Percentiles rank a stretch among this genome's conserved stretches.
Conservation (phyloP, 1,140 invertebrate genomes). For the Galendromus occidentalis region DNA sequence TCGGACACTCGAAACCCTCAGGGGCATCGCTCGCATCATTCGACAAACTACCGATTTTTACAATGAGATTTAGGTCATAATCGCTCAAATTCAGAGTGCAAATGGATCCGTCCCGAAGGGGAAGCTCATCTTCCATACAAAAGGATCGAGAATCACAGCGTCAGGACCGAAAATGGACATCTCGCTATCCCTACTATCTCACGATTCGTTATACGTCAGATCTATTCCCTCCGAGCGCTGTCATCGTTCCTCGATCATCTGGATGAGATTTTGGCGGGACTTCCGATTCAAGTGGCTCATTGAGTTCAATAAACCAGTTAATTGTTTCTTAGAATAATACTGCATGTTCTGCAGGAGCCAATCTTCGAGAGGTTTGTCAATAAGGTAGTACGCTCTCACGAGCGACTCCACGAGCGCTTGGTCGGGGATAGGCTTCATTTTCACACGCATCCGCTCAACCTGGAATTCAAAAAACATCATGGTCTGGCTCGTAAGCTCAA, state of each 20-base stretch:
- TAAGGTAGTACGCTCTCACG: conserved; percentile 88
- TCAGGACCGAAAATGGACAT: no score
- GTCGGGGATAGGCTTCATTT: conserved; percentile 51
- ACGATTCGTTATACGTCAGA: background rate
- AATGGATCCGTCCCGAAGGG: no score
- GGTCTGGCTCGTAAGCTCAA: conserved; percentile 36
- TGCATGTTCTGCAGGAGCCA: conserved; percentile 63
- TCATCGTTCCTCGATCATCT: conserved; percentile 38
- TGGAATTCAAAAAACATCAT: background rate
- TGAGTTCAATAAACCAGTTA: conserved; percentile 59
- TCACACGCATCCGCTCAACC: conserved; percentile 5
- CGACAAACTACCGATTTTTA: no score
- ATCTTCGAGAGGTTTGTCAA: conserved; percentile 59
- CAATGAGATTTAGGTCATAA: no score
- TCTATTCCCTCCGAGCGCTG: background rate
- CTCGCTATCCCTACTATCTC: no score
- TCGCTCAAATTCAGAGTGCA: no score
- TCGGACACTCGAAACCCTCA: no score
- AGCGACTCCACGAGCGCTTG: conserved; percentile 77
- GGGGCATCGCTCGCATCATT: no score
- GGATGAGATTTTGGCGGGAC: conserved; percentile 48
- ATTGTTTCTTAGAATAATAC: conserved; percentile 72
- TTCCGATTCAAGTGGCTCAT: conserved; percentile 73
- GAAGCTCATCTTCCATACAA: no score
- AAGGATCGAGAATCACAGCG: no score